Evolutionary conservation across 92 coral and sea anemone genomes (phyloP).

Genomic region (Metridium senile): DNA sequence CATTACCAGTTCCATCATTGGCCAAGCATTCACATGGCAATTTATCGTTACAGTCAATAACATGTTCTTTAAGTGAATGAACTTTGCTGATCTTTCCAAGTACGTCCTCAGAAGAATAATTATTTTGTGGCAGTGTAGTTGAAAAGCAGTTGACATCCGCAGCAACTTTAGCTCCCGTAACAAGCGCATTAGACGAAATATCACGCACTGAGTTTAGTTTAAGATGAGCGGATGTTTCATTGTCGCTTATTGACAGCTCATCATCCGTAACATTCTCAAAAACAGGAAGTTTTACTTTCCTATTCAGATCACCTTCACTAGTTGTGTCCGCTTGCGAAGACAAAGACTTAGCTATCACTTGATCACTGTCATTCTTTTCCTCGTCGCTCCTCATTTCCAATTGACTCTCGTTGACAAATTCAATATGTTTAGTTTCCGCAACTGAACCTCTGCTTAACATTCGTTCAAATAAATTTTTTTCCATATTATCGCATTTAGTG

Average conservation of each 20-base stretch:
- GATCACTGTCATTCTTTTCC: slow-evolving; percentile 9
- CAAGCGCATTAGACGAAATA: slow-evolving; percentile 18
- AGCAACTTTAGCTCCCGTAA: slow-evolving; percentile 14
- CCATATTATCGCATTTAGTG: slow-evolving; percentile 37
- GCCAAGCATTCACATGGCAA: slow-evolving; percentile 63
- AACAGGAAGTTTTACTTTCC: slow-evolving; percentile 64
- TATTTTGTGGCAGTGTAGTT: slow-evolving; percentile 10
- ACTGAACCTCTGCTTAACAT: slow-evolving; percentile 44
- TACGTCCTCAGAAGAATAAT: slow-evolving; percentile 6
- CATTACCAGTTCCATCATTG: slow-evolving; percentile 46
- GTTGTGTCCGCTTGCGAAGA: slow-evolving; percentile 6
- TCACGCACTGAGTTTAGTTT: slow-evolving; percentile 13
- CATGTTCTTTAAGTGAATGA: slow-evolving; percentile 30
- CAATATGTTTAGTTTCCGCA: slow-evolving; percentile 72
- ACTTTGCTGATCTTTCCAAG: slow-evolving; percentile 8
- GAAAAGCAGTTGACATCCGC: slow-evolving; percentile 4
- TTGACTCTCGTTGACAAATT: slow-evolving; percentile 82
- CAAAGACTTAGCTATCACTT: slow-evolving; percentile 38
- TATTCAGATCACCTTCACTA: slow-evolving; percentile 35
- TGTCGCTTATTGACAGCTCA: slow-evolving; percentile 66
- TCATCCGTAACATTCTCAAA: slow-evolving; percentile 93
- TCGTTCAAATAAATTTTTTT: slow-evolving; percentile 70
- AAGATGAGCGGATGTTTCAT: slow-evolving; percentile 35
- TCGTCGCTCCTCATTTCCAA: slow-evolving; percentile 53
- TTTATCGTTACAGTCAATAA: slow-evolving; percentile 42